Evolutionary conservation across 2,888 invertebrate genomes (phyloP), one percentile per base, ranked within the genome.

Genomic region (Heliconius hortense): DNA sequence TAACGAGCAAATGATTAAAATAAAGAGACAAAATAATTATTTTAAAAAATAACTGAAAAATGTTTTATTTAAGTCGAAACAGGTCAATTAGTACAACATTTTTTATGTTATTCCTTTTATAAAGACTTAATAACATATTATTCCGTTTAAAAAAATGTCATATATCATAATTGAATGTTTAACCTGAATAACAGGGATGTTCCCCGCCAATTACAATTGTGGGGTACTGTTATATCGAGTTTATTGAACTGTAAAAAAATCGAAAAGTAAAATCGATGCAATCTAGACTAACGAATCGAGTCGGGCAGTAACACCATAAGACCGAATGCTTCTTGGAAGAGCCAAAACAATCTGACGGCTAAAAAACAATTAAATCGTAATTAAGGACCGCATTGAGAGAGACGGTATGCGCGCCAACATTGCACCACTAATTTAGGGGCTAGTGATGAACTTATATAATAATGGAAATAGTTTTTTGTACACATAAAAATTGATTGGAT

Each of bases 341-440:
- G 79, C 82, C 81, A 82, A 81, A 89, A 89, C 88, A 88, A 89
- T 90, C 88, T 89, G 84, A 82, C 82, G 88, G 86, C 88, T 88
- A 90, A 92, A 92, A 86, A 93, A 92, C 90, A 92, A 93, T 93
- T 93, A 93, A 92, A 91, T 87, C 88, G 91, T 91, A 92, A 93
- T 93, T 93, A 93, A 90, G 87, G 86, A 81, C 88, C 90, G 89
- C 90, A 93, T 92, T 92, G 91, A 91, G 88, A 86, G 85, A 86
- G 85, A 84, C 82, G 90, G 91, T 87, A 89, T 90, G 90, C 88
- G 88, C 83, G 80, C 80, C 82, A 82, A 87, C 84, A 87, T 85
- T 86, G 86, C 86, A 78, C 84, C 84, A 84, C 86, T 87, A 87
- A 85, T 88, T 90, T 91, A 85, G 84, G 82, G 79, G 77, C 69